Base-by-base conservation (phyloP, 2,888 invertebrate species). In the Spatulosminthurus flaviceps region DNA sequence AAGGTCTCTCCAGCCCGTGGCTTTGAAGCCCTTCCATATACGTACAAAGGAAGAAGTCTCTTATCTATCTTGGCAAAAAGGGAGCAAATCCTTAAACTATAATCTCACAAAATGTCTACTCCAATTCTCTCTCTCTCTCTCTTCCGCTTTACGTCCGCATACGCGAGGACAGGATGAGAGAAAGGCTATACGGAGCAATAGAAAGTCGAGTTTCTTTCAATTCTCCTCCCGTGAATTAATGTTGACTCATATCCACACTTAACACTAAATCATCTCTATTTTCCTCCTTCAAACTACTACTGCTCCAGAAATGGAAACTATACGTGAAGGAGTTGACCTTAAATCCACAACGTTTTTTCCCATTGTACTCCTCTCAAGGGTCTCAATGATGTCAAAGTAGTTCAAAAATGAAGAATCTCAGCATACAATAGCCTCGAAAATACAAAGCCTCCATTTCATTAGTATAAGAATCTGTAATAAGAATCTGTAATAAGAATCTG, bases 151-250 rank as follows among this genome's bases (percentile, higher is more conserved):
- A n/a, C 51, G 19, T 19, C 51, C 16, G 2, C 51, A 51, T 51
- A n/a, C 19, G n/a, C 19, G 16, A 51, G 5, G 51, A 16, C 16
- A n/a, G 51, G 16, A 19, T 5, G 16, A 51, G 51, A 51, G n/a
- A 51, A 51, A 51, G 51, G 41, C 7, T 9, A 41, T 41, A 41
- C 41, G n/a, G 9, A 34, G 34, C 16, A 51, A 16, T 51, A 51
- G 51, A 51, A 51, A 51, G 51, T 51, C 16, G 51, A 51, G 5
- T 51, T 51, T 51, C 51, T 51, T 16, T 51, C 51, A 51, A 51
- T 51, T 13, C 19, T 51, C 19, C 16, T 51, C 51, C 16, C 16
- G 5, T 16, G 51, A 19, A 51, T 51, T 5, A 13, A 51, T 51
- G 51, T 51, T 51, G 51, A 51, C 51, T 51, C 51, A 51, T 51